A percentile compares a stretch with the other conserved stretches of the same genome.
These are phyloP conservation scores for Homalodisca vitripennis DNA, from an alignment of 1,140 invertebrate species.

Conservation along the genomic window DNA sequence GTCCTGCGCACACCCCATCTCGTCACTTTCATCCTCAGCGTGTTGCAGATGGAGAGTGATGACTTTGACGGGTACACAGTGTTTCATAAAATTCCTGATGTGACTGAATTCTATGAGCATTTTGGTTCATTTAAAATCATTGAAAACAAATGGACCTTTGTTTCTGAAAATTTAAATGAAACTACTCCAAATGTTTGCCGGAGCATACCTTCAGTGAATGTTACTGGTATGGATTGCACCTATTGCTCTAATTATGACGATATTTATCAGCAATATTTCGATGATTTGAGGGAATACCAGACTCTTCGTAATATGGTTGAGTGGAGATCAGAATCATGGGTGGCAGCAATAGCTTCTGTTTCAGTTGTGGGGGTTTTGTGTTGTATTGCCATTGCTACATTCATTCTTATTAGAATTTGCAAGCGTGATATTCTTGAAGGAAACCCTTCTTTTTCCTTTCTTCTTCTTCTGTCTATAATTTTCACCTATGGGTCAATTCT, in stretches of 20 bases:
- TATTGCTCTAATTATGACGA: slow-evolving; percentile 34
- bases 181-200: slow-evolving; percentile 28
- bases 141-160: slow-evolving; percentile 22
- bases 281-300: slow-evolving; percentile 9
- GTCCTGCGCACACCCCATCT: background rate
- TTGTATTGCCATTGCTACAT: slow-evolving; percentile 50
- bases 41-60: slow-evolving; percentile 7
- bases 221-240: slow-evolving; percentile 32
- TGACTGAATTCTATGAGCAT: slow-evolving; percentile 2
- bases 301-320: slow-evolving; percentile 30
- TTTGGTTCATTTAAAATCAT: slow-evolving; percentile 29
- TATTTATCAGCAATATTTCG: slow-evolving; percentile 32
- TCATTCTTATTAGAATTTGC: slow-evolving; percentile 54
- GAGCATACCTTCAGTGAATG: slow-evolving; percentile 16
- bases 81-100: slow-evolving; percentile 11
- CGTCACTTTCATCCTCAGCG: slow-evolving; percentile 18
- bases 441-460: slow-evolving; percentile 54
- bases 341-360: slow-evolving; percentile 52
- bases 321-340: slow-evolving; percentile 49
- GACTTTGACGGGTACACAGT: slow-evolving; percentile 32
- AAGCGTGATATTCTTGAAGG: slow-evolving; percentile 54
- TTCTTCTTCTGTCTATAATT: slow-evolving; percentile 52
- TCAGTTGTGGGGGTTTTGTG: slow-evolving; percentile 50
- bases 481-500: slow-evolving; percentile 54
- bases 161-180: slow-evolving; percentile 26